Percentiles rank a stretch among this genome's conserved stretches.
Evolutionary conservation across 2,888 invertebrate genomes (phyloP).

Genomic region (Ephialtes manifestator): DNA sequence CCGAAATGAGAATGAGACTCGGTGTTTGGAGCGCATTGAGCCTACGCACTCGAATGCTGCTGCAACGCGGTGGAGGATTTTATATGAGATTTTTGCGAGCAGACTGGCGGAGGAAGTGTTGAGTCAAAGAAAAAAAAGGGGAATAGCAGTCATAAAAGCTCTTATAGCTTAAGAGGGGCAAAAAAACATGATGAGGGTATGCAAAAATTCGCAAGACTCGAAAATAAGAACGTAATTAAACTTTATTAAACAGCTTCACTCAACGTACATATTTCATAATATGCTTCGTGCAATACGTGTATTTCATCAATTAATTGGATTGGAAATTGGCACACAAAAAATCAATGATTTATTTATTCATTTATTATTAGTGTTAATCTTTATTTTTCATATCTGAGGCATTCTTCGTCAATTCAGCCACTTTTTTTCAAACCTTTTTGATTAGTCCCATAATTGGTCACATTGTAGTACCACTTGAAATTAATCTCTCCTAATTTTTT

Average conservation of each 20-base stretch:
- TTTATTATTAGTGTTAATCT: no score
- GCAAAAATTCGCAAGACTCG: not conserved
- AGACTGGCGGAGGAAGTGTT: not conserved
- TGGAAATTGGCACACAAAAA: not conserved
- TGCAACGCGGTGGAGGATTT: constrained; percentile 9
- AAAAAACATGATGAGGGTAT: not conserved
- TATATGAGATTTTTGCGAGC: constrained; percentile 21
- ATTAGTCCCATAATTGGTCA: no score
- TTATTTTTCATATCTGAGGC: no score
- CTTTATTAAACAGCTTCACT: not conserved
- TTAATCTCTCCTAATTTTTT: no score
- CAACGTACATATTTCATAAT: not conserved
- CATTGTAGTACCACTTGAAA: no score
- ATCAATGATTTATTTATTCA: no score
- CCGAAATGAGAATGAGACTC: constrained; percentile 54
- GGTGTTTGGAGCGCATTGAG: constrained; percentile 23
- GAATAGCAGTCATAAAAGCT: constrained; percentile 1
- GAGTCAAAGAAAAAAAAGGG: not conserved
- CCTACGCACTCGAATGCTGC: constrained; percentile 7
- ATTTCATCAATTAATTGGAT: not conserved
- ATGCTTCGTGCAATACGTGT: not conserved
- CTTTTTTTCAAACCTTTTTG: no score
- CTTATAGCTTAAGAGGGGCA: not conserved
- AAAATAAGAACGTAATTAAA: constrained; percentile 5
- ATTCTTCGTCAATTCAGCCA: no score